These are phyloP conservation scores for Diogma glabrata DNA, from an alignment of 2,888 invertebrate species.

Conservation along the genomic window DNA sequence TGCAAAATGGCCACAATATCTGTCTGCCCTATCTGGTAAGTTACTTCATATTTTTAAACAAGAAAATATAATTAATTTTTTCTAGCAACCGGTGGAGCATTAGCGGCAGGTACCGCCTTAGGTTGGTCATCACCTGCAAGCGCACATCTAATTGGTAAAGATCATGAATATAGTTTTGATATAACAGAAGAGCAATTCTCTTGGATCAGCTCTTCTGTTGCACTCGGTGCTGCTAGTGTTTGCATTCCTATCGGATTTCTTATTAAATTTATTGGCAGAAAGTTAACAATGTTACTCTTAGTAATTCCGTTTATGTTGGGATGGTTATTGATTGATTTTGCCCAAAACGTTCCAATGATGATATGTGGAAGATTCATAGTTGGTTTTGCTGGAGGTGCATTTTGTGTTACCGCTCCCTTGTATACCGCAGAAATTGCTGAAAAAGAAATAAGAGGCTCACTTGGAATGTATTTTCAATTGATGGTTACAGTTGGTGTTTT, in stretches of 20 bases:
- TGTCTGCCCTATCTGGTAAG: neutral
- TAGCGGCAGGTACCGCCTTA: conserved; percentile 62
- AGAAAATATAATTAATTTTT: no score
- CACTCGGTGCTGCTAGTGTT: conserved; percentile 51
- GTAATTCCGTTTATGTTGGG: conserved; percentile 56
- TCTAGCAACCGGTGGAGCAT: conserved; percentile 61
- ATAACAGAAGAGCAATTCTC: conserved; percentile 40
- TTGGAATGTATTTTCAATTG: conserved; percentile 72
- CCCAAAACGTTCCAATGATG: conserved; percentile 44
- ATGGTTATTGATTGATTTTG: conserved; percentile 62
- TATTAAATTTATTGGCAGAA: conserved; percentile 54
- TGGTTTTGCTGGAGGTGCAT: conserved; percentile 53
- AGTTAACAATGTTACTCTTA: conserved; percentile 41
- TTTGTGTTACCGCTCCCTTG: conserved; percentile 63
- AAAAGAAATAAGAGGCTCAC: conserved; percentile 59
- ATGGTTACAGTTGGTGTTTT: conserved; percentile 67
- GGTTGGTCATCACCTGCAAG: conserved; percentile 69
- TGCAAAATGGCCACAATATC: neutral
- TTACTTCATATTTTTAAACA: no score
- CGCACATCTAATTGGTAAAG: conserved; percentile 17
- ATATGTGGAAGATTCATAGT: conserved; percentile 32
- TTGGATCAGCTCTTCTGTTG: conserved; percentile 53
- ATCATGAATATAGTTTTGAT: conserved; percentile 39
- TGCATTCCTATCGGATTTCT: conserved; percentile 52
- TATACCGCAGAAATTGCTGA: conserved; percentile 70